phyloP scores from a whole-genome alignment of 2,113 vertebrate genomes.

The Hassar affinis region DNA sequence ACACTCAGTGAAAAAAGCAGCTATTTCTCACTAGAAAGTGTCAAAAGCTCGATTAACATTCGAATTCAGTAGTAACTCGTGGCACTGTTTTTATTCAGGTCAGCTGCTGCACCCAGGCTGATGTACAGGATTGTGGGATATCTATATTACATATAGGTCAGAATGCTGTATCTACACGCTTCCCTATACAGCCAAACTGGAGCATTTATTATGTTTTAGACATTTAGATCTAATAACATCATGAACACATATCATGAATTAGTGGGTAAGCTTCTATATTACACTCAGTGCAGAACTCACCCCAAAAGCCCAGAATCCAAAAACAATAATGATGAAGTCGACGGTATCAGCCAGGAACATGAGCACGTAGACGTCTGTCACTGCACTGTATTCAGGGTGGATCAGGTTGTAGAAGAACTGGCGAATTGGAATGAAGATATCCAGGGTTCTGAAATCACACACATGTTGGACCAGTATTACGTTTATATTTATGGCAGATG shows the following conservation, averaged over 20 bases:
- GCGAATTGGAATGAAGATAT: constrained; percentile 82
- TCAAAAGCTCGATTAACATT: no score
- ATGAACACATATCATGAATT: background rate
- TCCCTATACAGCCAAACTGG: background rate
- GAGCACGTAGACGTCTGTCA: constrained; percentile 92
- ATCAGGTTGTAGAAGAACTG: constrained; percentile 92
- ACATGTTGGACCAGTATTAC: background rate
- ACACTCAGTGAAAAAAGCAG: background rate
- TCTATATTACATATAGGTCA: background rate
- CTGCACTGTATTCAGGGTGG: constrained; percentile 91
- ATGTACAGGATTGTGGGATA: background rate
- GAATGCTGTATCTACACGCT: background rate
- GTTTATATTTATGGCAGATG: no score
- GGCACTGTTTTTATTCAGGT: background rate
- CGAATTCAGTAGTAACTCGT: no score
- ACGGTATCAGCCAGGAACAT: constrained; percentile 94
- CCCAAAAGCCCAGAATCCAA: constrained; percentile 94
- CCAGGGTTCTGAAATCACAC: constrained; percentile 71
- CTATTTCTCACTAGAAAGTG: background rate
- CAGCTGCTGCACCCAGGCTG: background rate
- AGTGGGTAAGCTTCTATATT: background rate
- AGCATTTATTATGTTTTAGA: background rate
- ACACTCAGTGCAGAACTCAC: constrained; percentile 66
- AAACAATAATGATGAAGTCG: constrained; percentile 94
- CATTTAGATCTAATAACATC: background rate